Percentiles rank a stretch among this genome's conserved stretches.
phyloP scores from a whole-genome alignment of 2,797 vertebrate genomes.

The Sebastes alutus region DNA sequence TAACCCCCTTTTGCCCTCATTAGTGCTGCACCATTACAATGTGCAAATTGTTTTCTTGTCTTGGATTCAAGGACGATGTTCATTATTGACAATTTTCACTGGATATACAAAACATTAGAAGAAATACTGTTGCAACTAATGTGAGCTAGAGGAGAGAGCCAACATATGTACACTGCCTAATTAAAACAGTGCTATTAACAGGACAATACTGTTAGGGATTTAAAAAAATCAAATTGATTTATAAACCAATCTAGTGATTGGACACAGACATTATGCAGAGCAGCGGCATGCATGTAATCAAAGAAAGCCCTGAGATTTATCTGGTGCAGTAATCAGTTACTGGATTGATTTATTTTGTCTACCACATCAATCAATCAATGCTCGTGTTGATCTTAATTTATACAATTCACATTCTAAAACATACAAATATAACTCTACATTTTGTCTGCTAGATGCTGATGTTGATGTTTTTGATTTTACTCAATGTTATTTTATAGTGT shows the following conservation, averaged over 20 bases:
- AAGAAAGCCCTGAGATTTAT: conserved; percentile 31
- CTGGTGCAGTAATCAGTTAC: background rate
- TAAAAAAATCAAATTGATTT: conserved; percentile 34
- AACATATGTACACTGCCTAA: background rate
- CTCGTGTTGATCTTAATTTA: background rate
- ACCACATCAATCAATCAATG: conserved; percentile 13
- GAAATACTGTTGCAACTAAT: background rate
- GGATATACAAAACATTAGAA: background rate
- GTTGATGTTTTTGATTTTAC: background rate
- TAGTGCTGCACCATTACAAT: too few species aligned
- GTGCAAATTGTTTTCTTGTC: too few species aligned
- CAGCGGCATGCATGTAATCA: conserved; percentile 24
- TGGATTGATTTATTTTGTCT: conserved; percentile 13
- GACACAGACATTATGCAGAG: conserved; percentile 36
- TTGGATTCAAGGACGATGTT: too few species aligned
- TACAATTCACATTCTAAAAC: background rate
- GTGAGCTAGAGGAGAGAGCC: background rate
- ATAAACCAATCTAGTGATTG: conserved; percentile 56
- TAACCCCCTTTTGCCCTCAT: too few species aligned
- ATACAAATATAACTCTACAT: background rate
- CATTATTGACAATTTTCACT: too few species aligned
- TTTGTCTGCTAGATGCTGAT: background rate
- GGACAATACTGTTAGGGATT: background rate
- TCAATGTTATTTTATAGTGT: background rate
- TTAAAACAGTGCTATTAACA: background rate